Evolutionary conservation across 2,888 invertebrate genomes (phyloP), one percentile per base, ranked within the genome.

Genomic region (Stenichneumon culpator): DNA sequence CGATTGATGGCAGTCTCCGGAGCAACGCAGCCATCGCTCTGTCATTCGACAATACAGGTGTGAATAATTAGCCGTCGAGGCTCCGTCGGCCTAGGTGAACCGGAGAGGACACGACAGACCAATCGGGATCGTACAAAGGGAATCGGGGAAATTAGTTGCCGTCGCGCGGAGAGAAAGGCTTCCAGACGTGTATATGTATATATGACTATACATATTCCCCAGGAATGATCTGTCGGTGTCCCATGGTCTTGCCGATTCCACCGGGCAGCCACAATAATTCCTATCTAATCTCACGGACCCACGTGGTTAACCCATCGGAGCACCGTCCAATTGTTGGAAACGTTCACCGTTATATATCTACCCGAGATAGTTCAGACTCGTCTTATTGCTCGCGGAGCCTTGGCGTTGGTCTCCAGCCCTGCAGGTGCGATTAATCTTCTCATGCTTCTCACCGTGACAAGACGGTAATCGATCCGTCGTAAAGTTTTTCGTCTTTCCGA

Each of bases 61-160:
- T 86, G 88, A 90, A 89, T 91, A 91, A 90, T 91, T 88, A 88
- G 68, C 54, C 69, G 68, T 83, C 74, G 86, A 70, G 81, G 60
- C 70, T 65, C 80, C 50, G 39, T 68, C 65, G 67, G 77, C 74
- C 54, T 32, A 68, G 72, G 79, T 68, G 82, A 81, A 54, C 28
- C 47, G 28, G 68, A 50, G 44, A 54, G 22, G n/a, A n/a, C 44
- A 47, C 22, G 73, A 65, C 65, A 63, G 16, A 39, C 52, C 65
- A 75, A 52, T 74, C 63, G 39, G 36, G 47, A 50, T 39, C 19
- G 65, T 54, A 73, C 80, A 80, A 73, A 80, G 80, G 72, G 52
- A 72, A 73, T 65, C 36, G 9, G 16, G 16, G 47, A 60, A 60
- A 73, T 44, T 14, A 22, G 44, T 25, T 39, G 44, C 22, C 39